A percentile compares a stretch with the other conserved stretches of the same genome.
Evolutionary conservation across 1,140 invertebrate genomes (phyloP).

Genomic region (Aphis craccivora): DNA sequence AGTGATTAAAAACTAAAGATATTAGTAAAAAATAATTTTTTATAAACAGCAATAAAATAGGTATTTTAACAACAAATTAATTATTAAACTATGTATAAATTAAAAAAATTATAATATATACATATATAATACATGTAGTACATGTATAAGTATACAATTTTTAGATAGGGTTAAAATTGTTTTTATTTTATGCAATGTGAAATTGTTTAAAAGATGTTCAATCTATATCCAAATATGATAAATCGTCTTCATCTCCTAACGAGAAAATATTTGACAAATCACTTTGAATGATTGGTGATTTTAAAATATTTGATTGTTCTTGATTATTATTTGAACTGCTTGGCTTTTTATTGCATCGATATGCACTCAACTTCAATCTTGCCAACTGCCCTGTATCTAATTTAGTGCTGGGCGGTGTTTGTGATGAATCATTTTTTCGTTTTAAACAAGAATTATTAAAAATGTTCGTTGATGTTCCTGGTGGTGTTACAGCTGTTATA

Average conservation of each 20-base stretch:
- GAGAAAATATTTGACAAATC: conserved; percentile 25
- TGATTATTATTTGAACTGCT: background rate
- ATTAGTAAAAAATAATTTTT: background rate
- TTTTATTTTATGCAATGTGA: background rate
- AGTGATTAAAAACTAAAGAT: background rate
- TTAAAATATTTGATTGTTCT: background rate
- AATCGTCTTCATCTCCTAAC: conserved; percentile 40
- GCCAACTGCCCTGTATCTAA: background rate
- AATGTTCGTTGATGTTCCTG: background rate
- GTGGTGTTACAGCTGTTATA: background rate
- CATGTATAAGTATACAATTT: background rate
- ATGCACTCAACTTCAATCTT: conserved; percentile 36
- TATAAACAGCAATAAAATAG: background rate
- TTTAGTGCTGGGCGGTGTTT: background rate
- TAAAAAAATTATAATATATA: background rate
- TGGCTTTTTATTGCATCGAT: conserved; percentile 26
- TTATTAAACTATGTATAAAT: background rate
- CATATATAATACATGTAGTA: too few relatives aligned
- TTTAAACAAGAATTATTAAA: background rate
- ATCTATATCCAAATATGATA: conserved; percentile 44
- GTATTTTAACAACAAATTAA: background rate
- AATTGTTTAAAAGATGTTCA: background rate
- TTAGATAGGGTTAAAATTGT: background rate
- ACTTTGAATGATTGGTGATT: background rate
- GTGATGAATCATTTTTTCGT: background rate